Base-by-base conservation (phyloP, 2,888 invertebrate genomes). In the Drosophila acutilabella region DNA sequence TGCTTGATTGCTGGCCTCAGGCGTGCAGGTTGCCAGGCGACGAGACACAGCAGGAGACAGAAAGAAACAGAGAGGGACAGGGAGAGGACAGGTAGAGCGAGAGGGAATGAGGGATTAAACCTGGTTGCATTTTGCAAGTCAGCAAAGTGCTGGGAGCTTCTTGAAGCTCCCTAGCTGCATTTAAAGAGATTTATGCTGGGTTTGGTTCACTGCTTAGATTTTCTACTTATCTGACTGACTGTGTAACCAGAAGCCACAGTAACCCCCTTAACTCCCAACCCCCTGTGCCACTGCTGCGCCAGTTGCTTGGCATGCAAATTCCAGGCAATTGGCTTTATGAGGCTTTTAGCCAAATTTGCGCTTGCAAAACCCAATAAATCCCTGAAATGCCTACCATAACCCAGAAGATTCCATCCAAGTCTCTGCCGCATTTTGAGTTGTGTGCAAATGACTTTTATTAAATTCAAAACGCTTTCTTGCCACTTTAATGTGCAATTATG, bases 401-500 rank as follows among this genome's bases (percentile, higher is more conserved):
- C 71, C 53, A 20, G 42, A 51, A 20, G 14, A n/a, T 6, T 20
- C 16, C 14, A 3, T 4, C 20, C 11, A 10, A 33, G 18, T 26
- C 40, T 10, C 8, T n/a, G 33, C 14, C 14, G 14, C 38, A 20
- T 20, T 54, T 52, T 23, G 4, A 60, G 44, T 42, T 23, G 26
- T 30, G 20, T 64, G 36, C 42, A 70, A 73, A 71, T 74, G 79
- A 77, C 30, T 86, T 78, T 77, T 74, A 86, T 83, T 81, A 69
- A 77, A 83, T 77, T 65, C 57, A 54, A 74, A 83, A 53, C 64
- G 67, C 44, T 61, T 56, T 57, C 40, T 53, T 7, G 13, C 0
- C n/a, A 13, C 64, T 66, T 74, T 77, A 81, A 78, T 81, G 69
- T 73, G 80, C 81, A 77, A 87, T 86, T 76, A 58, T 36, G 40